A percentile compares a stretch with the other conserved stretches of the same genome.
Conservation (phyloP, 2,888 invertebrate species). For the Rhingia campestris region DNA sequence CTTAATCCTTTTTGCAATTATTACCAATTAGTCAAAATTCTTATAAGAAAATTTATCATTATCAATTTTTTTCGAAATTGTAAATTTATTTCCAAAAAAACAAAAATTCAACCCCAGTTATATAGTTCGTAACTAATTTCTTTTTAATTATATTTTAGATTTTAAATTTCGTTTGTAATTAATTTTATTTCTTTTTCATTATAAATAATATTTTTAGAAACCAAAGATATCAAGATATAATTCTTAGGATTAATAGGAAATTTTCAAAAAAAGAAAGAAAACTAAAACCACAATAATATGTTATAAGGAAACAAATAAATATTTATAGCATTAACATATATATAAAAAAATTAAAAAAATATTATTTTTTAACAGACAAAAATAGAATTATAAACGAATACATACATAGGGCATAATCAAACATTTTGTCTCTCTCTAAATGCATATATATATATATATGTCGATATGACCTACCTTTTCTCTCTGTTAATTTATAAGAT, state of each 20-base stretch:
- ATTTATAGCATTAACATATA: conserved; percentile 43
- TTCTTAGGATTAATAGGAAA: conserved; percentile 54
- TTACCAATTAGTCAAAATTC: conserved; percentile 63
- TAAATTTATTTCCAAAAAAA: conserved; percentile 56
- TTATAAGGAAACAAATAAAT: conserved; percentile 53
- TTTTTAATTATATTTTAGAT: conserved; percentile 35
- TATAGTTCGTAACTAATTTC: conserved; percentile 56
- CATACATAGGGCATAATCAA: conserved; percentile 15
- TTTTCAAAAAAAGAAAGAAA: conserved; percentile 30
- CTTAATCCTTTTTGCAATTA: conserved; percentile 68
- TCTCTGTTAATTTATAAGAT: conserved; percentile 33
- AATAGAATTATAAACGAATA: conserved; percentile 37
- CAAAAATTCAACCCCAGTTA: conserved; percentile 49
- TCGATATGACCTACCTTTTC: not conserved
- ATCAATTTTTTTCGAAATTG: conserved; percentile 4
- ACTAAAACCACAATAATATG: conserved; percentile 49
- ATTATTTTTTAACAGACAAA: conserved; percentile 9
- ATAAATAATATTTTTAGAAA: conserved; percentile 47
- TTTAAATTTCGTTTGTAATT: too few relatives aligned
- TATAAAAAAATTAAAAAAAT: conserved; percentile 15
- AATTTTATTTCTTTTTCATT: conserved; percentile 31
- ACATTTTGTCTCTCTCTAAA: conserved; percentile 19
- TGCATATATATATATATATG: conserved; percentile 2
- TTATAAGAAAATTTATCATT: conserved; percentile 40
- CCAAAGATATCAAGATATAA: conserved; percentile 64